phyloP scores from a whole-genome alignment of 1,140 invertebrate genomes.

The Brachionus asplanchnoidis region DNA sequence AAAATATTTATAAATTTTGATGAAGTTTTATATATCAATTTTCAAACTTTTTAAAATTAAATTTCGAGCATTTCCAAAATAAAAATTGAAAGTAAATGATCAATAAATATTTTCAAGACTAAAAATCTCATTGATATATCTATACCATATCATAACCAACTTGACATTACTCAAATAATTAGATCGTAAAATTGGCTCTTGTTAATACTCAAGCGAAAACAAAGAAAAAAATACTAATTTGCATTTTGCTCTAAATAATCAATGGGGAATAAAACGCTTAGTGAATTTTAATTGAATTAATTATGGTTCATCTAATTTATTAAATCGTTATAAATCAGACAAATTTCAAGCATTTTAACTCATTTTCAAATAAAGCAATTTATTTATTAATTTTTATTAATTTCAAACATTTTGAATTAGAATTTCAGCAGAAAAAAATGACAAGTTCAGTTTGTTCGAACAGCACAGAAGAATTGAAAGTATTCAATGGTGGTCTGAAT shows the following conservation, averaged over 20 bases:
- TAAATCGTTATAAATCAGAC: neutral
- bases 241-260: neutral
- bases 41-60: neutral
- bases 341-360: neutral
- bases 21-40: no score
- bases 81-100: neutral
- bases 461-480: neutral
- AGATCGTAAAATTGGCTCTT: neutral
- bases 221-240: neutral
- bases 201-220: neutral
- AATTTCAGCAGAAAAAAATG: neutral
- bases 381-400: neutral
- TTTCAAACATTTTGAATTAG: neutral
- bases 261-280: neutral
- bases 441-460: neutral
- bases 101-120: neutral
- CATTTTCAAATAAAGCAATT: neutral
- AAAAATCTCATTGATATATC: neutral
- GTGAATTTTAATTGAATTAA: constrained; percentile 17
- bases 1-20: no score
- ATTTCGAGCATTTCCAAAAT: neutral
- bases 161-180: constrained; percentile 13
- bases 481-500: neutral
- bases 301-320: constrained; percentile 8
- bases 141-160: neutral